A percentile compares a stretch with the other conserved stretches of the same genome.
Conservation (phyloP, 92 coral and sea anemone genomes). For the Heliopora coerulea region DNA sequence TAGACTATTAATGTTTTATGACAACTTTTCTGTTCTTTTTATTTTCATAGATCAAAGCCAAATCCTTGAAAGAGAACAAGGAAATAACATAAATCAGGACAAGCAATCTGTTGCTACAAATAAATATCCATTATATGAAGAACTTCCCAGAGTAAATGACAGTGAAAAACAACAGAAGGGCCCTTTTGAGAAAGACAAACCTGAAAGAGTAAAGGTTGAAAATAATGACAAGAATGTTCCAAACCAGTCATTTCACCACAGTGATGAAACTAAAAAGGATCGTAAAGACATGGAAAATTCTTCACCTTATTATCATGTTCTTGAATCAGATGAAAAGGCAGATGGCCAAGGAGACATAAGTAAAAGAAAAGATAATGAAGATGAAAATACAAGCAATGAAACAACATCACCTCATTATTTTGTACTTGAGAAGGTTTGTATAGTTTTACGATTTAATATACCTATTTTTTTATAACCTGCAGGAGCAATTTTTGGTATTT, state of each 20-base stretch:
- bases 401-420: constrained; percentile 1
- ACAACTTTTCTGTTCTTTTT: too few species aligned
- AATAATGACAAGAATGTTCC: neutral
- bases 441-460: too few species aligned
- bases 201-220: neutral
- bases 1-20: too few species aligned
- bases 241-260: too few species aligned
- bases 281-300: neutral
- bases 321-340: neutral
- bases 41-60: constrained; percentile 1
- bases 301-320: constrained; percentile 21
- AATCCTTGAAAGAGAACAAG: neutral
- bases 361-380: neutral
- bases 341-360: neutral
- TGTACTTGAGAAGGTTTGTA: constrained; percentile 25
- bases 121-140: constrained; percentile 35
- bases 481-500: too few species aligned
- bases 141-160: constrained; percentile 2
- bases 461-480: too few species aligned
- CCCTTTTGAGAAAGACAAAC: neutral
- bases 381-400: constrained; percentile 1
- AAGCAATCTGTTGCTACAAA: constrained; percentile 2
- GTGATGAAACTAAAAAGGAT: too few species aligned
- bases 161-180: neutral
- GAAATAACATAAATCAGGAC: constrained; percentile 5